Conservation (phyloP, 2,113 vertebrate genomes). For the Chaenogobius annularis region DNA sequence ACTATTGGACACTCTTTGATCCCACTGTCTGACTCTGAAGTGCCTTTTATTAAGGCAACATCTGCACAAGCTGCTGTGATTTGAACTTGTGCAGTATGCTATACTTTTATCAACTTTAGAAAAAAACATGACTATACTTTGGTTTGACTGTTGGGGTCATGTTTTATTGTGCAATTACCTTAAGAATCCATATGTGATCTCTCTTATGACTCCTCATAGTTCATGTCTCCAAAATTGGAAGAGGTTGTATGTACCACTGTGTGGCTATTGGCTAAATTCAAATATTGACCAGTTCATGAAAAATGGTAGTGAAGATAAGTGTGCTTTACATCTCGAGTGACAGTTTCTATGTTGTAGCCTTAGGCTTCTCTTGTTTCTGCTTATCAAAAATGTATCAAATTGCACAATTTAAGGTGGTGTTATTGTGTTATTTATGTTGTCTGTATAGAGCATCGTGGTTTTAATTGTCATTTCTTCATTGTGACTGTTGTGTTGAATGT, state of each 20-base stretch:
- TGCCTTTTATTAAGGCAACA: conserved; percentile 56
- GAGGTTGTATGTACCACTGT: neutral
- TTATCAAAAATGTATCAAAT: neutral
- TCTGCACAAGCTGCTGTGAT: conserved; percentile 18
- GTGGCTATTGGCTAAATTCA: conserved; percentile 7
- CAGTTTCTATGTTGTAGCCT: neutral
- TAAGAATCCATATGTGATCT: neutral
- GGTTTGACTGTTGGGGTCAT: neutral
- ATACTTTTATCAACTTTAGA: neutral
- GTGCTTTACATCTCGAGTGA: neutral
- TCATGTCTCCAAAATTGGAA: conserved; percentile 26
- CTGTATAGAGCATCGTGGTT: conserved; percentile 10
- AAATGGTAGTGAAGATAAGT: neutral
- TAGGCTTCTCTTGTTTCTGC: neutral
- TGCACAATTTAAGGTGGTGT: conserved; percentile 12
- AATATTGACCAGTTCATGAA: conserved; percentile 2
- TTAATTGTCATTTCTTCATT: conserved; percentile 4
- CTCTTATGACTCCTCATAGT: neutral
- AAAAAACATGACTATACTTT: neutral
- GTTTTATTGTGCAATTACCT: neutral
- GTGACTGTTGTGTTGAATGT: conserved; percentile 21
- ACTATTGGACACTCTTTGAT: conserved; percentile 22
- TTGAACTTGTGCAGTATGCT: conserved; percentile 23
- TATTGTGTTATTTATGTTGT: conserved; percentile 45
- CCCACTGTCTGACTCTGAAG: conserved; percentile 9